Percentiles rank a stretch among this genome's conserved stretches.
phyloP scores from a whole-genome alignment of 2,797 vertebrate genomes.

The Amphiprion clarkii region DNA sequence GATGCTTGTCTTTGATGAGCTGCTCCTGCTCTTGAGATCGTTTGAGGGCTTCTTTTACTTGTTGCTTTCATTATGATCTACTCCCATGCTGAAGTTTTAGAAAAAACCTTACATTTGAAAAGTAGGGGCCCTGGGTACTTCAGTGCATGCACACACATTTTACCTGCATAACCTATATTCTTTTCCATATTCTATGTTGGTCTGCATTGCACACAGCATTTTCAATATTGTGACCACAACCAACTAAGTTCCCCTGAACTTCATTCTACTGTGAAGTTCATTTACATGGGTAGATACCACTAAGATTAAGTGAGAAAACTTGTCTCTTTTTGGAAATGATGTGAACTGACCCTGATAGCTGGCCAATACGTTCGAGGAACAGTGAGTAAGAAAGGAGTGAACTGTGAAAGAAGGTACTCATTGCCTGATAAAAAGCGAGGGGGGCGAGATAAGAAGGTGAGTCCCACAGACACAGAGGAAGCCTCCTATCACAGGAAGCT shows the following conservation, averaged over 20 bases:
- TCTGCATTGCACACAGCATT: neutral
- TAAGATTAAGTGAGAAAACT: neutral
- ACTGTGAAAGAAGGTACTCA: slow-evolving; percentile 27
- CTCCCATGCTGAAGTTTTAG: no score
- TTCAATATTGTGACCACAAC: neutral
- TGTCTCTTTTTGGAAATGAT: neutral
- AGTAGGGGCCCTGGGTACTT: no score
- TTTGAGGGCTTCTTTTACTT: no score
- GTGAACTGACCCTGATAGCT: neutral
- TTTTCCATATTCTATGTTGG: neutral
- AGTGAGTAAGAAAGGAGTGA: slow-evolving; percentile 17
- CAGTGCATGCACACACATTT: no score
- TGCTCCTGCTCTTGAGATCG: no score
- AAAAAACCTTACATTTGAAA: no score
- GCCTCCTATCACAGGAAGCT: slow-evolving; percentile 79
- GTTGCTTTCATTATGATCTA: no score
- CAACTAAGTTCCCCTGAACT: neutral
- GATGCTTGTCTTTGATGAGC: no score
- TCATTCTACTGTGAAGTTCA: neutral
- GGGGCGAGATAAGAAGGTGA: slow-evolving; percentile 59
- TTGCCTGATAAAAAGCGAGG: slow-evolving; percentile 20
- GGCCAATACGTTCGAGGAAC: slow-evolving; percentile 6
- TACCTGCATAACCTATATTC: no score
- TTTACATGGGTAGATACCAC: neutral
- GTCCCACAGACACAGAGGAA: slow-evolving; percentile 76